Evolutionary conservation across 1,140 invertebrate species (phyloP).

Genomic region (Chelonus insularis): DNA sequence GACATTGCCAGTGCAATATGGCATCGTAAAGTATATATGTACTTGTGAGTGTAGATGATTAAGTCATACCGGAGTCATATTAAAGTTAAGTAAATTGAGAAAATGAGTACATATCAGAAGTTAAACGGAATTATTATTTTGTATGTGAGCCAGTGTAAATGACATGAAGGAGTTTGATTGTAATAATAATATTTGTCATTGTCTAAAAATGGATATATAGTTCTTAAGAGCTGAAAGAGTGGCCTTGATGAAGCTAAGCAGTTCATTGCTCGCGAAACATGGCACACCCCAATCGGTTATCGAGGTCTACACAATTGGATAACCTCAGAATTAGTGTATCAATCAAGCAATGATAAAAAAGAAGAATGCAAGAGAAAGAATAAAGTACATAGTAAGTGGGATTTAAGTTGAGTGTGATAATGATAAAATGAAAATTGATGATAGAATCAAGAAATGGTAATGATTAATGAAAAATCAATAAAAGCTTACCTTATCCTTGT

Average conservation of each 20-base stretch:
- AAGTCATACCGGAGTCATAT: not conserved
- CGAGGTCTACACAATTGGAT: not conserved
- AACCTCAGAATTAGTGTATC: not conserved
- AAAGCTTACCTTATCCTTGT: conserved; percentile 62
- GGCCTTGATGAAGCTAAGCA: conserved; percentile 19
- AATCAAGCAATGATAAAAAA: not conserved
- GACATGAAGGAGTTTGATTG: conserved; percentile 31
- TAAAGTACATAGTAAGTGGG: too few relatives aligned
- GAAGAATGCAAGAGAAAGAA: not conserved
- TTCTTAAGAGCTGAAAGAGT: conserved; percentile 10
- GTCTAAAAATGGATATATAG: conserved; percentile 5
- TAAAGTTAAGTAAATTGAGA: not conserved
- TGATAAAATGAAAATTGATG: too few relatives aligned
- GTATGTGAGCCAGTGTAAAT: conserved; percentile 14
- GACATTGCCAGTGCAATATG: not conserved
- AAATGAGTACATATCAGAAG: not conserved
- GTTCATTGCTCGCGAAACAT: conserved; percentile 19
- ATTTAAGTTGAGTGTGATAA: too few relatives aligned
- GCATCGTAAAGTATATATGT: not conserved
- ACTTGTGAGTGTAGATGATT: not conserved
- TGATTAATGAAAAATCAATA: conserved; percentile 11
- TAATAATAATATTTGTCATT: conserved; percentile 31
- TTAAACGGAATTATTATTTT: not conserved
- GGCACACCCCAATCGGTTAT: not conserved
- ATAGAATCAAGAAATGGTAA: conserved; percentile 8